phyloP scores from a whole-genome alignment of 2,888 invertebrate species.

The Hirtodrosophila alboralis region DNA sequence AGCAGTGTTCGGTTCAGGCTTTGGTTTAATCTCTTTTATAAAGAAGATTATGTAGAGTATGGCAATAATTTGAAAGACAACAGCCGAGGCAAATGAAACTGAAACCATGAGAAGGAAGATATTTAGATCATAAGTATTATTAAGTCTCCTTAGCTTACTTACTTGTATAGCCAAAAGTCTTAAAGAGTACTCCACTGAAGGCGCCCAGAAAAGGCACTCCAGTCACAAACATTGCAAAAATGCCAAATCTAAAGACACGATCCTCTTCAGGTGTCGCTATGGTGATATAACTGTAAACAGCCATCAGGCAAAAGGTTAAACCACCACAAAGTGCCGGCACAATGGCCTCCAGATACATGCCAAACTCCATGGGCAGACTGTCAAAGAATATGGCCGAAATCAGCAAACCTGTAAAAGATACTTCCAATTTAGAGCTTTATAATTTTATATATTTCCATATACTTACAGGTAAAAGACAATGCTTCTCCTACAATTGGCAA shows the following conservation, averaged over 20 bases:
- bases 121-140: no score
- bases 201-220: conserved; percentile 82
- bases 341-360: conserved; percentile 81
- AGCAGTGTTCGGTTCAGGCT: conserved; percentile 13
- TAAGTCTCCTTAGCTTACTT: conserved; percentile 22
- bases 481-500: conserved; percentile 82
- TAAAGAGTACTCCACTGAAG: conserved; percentile 80
- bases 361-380: conserved; percentile 83
- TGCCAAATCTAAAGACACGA: conserved; percentile 83
- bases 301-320: conserved; percentile 83
- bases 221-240: conserved; percentile 82
- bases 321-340: conserved; percentile 83
- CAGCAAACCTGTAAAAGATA: conserved; percentile 73
- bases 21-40: conserved; percentile 76
- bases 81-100: conserved; percentile 82
- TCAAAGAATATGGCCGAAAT: conserved; percentile 83
- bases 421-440: background rate
- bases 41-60: conserved; percentile 82
- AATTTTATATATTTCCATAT: rapidly evolving
- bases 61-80: conserved; percentile 80
- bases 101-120: no score
- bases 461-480: conserved; percentile 78
- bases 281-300: conserved; percentile 83
- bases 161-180: conserved; percentile 82
- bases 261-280: conserved; percentile 83